These are phyloP conservation scores for Ellobium chinense DNA, from an alignment of 2,888 invertebrate genomes.

Conservation along the genomic window DNA sequence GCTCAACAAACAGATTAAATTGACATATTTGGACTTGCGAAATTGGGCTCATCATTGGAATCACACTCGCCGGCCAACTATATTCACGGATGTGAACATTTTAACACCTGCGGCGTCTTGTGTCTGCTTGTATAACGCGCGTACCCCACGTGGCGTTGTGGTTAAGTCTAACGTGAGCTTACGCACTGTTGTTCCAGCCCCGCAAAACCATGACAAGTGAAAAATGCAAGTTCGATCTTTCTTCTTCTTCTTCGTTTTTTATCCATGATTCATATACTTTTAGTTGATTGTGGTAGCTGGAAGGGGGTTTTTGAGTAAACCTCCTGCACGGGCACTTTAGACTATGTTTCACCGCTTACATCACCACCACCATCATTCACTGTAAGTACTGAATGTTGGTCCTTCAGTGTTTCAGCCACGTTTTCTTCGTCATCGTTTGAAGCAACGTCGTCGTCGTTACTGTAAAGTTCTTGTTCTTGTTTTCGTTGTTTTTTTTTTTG, in stretches of 20 bases:
- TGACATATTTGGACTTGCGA: too few species aligned
- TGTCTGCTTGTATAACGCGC: too few species aligned
- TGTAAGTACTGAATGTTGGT: conserved; percentile 46
- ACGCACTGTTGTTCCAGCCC: too few species aligned
- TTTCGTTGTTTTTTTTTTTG: background rate
- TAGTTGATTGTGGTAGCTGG: conserved; percentile 28
- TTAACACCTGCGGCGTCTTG: too few species aligned
- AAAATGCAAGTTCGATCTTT: conserved; percentile 35
- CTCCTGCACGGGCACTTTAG: too few species aligned
- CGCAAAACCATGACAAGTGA: conserved; percentile 8
- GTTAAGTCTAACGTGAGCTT: too few species aligned
- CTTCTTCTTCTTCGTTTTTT: background rate
- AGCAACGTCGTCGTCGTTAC: background rate
- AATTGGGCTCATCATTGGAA: too few species aligned
- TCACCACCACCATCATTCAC: conserved; percentile 52
- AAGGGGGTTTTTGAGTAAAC: background rate
- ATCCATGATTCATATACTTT: background rate
- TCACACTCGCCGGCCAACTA: too few species aligned
- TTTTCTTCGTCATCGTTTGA: background rate
- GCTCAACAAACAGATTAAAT: too few species aligned
- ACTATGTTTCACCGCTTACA: conserved; percentile 53
- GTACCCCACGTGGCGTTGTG: too few species aligned
- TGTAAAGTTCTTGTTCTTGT: background rate
- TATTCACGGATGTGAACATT: too few species aligned
- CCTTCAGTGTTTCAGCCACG: background rate